These are phyloP conservation scores for Diadema setosum DNA, from an alignment of 35 echinoderm and acorn worm genomes.

Conservation along the genomic window DNA sequence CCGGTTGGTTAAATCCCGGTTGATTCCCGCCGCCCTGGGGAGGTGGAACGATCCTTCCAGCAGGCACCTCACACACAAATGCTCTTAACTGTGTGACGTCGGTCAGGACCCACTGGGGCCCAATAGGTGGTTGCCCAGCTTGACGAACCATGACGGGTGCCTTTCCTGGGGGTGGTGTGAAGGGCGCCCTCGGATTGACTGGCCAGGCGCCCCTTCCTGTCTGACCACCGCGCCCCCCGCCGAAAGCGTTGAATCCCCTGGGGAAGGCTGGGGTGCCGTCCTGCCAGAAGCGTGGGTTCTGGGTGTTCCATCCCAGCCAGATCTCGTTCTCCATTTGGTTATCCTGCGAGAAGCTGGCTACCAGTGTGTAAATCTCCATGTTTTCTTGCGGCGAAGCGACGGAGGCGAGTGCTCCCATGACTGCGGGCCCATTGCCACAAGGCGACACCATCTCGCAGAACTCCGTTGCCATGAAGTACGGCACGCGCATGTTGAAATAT, in stretches of 20 bases:
- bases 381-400: neutral
- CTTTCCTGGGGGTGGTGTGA: neutral
- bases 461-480: neutral
- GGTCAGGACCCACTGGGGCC: neutral
- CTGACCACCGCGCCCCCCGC: neutral
- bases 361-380: neutral
- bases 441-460: constrained; percentile 5
- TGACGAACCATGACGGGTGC: neutral
- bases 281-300: neutral
- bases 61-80: neutral
- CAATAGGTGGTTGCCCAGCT: neutral
- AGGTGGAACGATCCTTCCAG: neutral
- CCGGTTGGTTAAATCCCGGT: neutral
- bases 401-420: neutral
- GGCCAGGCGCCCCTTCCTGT: neutral
- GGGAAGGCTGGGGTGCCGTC: neutral
- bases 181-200: neutral
- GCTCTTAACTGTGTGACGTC: neutral
- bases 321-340: neutral
- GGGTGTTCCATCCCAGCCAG: neutral
- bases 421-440: neutral
- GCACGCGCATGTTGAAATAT: constrained; percentile 7
- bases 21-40: neutral
- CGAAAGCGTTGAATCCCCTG: neutral
- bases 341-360: constrained; percentile 12